A percentile compares a stretch with the other conserved stretches of the same genome.
phyloP scores from a whole-genome alignment of 2,113 vertebrate species.

The Triplophysa rosa region DNA sequence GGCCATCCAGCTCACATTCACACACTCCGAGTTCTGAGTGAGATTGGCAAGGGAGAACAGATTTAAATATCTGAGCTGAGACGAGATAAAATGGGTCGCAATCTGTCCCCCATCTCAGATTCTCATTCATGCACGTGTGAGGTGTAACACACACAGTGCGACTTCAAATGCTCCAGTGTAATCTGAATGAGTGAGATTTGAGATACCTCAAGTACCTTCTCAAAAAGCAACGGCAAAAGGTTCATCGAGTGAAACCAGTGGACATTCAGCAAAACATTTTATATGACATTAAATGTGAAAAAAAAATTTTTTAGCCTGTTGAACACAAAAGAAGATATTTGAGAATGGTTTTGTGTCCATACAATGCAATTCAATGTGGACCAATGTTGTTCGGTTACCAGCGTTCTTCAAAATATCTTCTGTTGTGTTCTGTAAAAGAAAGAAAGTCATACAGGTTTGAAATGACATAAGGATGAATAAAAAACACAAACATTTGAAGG shows the following conservation, averaged over 20 bases:
- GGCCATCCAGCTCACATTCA: slow-evolving; percentile 22
- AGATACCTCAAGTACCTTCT: not conserved
- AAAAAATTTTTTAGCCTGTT: no score
- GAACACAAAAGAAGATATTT: no score
- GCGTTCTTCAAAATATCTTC: no score
- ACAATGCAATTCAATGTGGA: no score
- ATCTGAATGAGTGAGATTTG: not conserved
- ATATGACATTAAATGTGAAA: no score
- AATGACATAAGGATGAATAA: no score
- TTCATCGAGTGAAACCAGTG: not conserved
- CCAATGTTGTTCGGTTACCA: no score
- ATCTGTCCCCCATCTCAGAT: slow-evolving; percentile 51
- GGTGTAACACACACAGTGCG: not conserved
- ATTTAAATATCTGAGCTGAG: slow-evolving; percentile 43
- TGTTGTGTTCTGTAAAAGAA: no score
- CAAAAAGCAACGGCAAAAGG: not conserved
- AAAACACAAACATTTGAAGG: no score
- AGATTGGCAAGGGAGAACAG: slow-evolving; percentile 19
- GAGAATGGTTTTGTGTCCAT: no score
- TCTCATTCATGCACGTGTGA: slow-evolving; percentile 29
- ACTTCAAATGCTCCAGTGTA: slow-evolving; percentile 4
- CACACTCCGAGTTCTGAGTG: slow-evolving; percentile 5
- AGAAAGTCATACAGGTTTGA: no score
- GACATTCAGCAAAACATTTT: no score
- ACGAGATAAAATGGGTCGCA: slow-evolving; percentile 53